These are phyloP conservation scores for Mola mola DNA, from an alignment of 2,113 vertebrate species.

Conservation along the genomic window DNA sequence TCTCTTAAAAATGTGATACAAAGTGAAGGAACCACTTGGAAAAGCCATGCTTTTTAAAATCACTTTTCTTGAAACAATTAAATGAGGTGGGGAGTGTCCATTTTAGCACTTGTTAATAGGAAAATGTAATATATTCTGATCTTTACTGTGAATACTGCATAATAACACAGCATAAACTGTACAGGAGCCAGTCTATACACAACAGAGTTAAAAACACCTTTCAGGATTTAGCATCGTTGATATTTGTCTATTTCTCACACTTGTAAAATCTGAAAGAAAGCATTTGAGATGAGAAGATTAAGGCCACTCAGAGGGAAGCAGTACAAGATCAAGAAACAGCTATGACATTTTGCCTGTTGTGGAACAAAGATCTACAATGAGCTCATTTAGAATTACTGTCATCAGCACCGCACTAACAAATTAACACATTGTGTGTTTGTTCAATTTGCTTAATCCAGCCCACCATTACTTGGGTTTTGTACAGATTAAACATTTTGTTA, in stretches of 20 bases:
- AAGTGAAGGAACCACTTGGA: slow-evolving; percentile 55
- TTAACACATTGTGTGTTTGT: too few species aligned
- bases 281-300: background rate
- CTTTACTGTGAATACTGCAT: slow-evolving; percentile 78
- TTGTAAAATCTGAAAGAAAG: slow-evolving; percentile 2
- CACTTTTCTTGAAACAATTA: slow-evolving; percentile 14
- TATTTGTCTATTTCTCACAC: background rate
- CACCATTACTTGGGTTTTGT: too few species aligned
- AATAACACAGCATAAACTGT: slow-evolving; percentile 20
- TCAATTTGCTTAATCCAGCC: too few species aligned
- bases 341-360: too few species aligned
- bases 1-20: slow-evolving; percentile 61
- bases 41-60: slow-evolving; percentile 51
- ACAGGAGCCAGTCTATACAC: slow-evolving; percentile 10
- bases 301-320: background rate
- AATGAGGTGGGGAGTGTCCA: slow-evolving; percentile 36
- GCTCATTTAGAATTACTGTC: too few species aligned
- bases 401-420: too few species aligned
- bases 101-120: slow-evolving; percentile 78
- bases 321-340: too few species aligned
- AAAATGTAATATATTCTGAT: slow-evolving; percentile 76
- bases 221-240: background rate
- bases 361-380: too few species aligned
- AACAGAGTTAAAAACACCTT: background rate
- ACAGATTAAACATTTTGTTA: too few species aligned